Percentiles rank a stretch among this genome's conserved stretches.
Evolutionary conservation across 2,888 invertebrate species (phyloP).

Genomic region (Chrysolina haemoptera): DNA sequence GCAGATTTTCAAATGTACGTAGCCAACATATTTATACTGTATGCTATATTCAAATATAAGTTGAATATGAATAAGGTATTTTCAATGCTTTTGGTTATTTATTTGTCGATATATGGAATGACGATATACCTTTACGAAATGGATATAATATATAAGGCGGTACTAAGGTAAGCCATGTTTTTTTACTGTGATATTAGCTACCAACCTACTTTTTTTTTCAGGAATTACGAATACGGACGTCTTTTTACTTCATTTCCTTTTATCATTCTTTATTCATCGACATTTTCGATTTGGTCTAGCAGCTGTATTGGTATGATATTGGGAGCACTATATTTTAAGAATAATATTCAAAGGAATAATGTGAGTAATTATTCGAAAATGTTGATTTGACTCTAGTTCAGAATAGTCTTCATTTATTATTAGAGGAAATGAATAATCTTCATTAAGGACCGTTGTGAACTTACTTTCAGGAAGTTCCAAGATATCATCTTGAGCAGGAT

Average conservation of each 20-base stretch:
- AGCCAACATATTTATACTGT: constrained; percentile 18
- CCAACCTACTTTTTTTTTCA: not conserved
- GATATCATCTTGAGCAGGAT: too few species aligned
- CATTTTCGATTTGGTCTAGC: constrained; percentile 28
- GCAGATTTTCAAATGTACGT: constrained; percentile 42
- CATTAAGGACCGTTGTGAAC: too few species aligned
- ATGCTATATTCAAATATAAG: constrained; percentile 36
- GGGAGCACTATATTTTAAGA: constrained; percentile 29
- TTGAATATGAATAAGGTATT: constrained; percentile 21
- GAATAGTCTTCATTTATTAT: too few species aligned
- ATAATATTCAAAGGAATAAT: constrained; percentile 2
- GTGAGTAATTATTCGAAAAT: not conserved
- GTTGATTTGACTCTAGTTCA: too few species aligned
- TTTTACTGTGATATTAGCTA: not conserved
- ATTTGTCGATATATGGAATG: constrained; percentile 20
- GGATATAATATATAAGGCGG: constrained; percentile 20
- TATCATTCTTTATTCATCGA: constrained; percentile 30
- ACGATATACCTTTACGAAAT: constrained; percentile 25
- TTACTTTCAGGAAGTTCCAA: too few species aligned
- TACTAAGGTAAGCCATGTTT: constrained; percentile 24
- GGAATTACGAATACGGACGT: constrained; percentile 29
- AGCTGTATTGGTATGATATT: constrained; percentile 35
- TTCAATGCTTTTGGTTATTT: not conserved
- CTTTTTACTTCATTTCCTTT: constrained; percentile 21
- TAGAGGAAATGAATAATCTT: too few species aligned